phyloP scores from a whole-genome alignment of 2,113 vertebrate species.

The Sorex araneus region DNA sequence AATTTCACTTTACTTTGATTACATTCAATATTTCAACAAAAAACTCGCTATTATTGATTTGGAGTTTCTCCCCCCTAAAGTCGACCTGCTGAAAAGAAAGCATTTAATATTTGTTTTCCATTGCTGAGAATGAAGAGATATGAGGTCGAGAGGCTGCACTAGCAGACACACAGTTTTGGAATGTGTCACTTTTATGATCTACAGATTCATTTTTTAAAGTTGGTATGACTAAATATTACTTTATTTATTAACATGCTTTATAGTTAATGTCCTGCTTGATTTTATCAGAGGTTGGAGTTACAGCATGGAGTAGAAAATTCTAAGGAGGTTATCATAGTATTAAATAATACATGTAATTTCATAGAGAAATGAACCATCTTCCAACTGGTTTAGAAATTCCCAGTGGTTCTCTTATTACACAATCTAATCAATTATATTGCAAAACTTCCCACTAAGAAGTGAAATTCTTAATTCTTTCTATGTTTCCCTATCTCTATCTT shows the following conservation, averaged over 20 bases:
- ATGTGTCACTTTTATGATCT: background rate
- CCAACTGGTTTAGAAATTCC: slow-evolving; percentile 13
- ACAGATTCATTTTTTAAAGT: slow-evolving; percentile 11
- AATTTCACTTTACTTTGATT: too few species aligned
- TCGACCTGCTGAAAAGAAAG: too few species aligned
- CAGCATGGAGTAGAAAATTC: slow-evolving; percentile 31
- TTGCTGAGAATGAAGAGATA: too few species aligned
- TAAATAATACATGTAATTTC: slow-evolving; percentile 55
- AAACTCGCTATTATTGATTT: too few species aligned
- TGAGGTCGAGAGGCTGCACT: too few species aligned
- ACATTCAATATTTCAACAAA: too few species aligned
- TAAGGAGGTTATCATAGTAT: slow-evolving; percentile 5
- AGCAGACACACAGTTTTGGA: too few species aligned
- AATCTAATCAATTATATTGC: slow-evolving; percentile 58
- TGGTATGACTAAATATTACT: slow-evolving; percentile 18
- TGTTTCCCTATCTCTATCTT: background rate
- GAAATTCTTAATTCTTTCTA: background rate
- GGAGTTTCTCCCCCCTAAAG: too few species aligned
- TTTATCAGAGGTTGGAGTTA: slow-evolving; percentile 51
- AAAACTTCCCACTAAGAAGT: slow-evolving; percentile 38
- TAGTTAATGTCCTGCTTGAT: slow-evolving; percentile 57
- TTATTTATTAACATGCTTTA: slow-evolving; percentile 9
- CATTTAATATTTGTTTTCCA: too few species aligned
- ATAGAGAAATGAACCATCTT: slow-evolving; percentile 37
- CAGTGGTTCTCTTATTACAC: background rate